Evolutionary conservation across 1,140 invertebrate species (phyloP).

Genomic region (Asobara japonica): DNA sequence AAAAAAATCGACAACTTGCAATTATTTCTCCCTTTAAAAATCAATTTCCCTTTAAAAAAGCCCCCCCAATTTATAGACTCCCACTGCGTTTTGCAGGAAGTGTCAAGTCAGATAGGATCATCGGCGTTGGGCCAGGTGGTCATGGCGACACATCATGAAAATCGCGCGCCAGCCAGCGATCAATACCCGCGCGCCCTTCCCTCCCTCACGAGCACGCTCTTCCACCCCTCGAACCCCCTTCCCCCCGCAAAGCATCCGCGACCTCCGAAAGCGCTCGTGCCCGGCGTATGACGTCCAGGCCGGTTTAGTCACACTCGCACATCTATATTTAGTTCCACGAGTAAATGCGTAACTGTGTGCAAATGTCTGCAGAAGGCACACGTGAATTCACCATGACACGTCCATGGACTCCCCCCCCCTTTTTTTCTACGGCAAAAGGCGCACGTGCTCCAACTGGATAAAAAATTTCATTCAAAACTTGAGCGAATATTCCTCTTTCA

Average conservation of each 20-base stretch:
- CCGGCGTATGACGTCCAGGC: constrained; percentile 23
- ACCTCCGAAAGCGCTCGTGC: constrained; percentile 21
- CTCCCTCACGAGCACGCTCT: constrained; percentile 29
- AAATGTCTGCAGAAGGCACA: not conserved
- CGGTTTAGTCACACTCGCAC: constrained; percentile 23
- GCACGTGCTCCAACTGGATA: constrained; percentile 9
- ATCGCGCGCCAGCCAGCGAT: constrained; percentile 62
- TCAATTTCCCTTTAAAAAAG: too few relatives aligned
- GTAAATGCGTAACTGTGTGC: not conserved
- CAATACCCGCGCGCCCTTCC: constrained; percentile 57
- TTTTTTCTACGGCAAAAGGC: not conserved
- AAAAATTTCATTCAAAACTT: too few relatives aligned
- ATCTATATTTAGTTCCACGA: not conserved
- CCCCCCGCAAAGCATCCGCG: constrained; percentile 38
- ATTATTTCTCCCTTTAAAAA: too few relatives aligned
- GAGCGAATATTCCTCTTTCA: too few relatives aligned
- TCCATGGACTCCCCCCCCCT: not conserved
- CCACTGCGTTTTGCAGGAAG: not conserved
- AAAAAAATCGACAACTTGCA: too few relatives aligned
- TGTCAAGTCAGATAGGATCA: constrained; percentile 57
- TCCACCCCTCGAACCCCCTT: constrained; percentile 37
- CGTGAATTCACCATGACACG: not conserved
- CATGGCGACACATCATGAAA: constrained; percentile 67
- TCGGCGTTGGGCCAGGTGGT: constrained; percentile 62
- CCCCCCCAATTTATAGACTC: not conserved